Evolutionary conservation across 2,797 vertebrate genomes (phyloP).

Genomic region (Lindbergichthys nudifrons): DNA sequence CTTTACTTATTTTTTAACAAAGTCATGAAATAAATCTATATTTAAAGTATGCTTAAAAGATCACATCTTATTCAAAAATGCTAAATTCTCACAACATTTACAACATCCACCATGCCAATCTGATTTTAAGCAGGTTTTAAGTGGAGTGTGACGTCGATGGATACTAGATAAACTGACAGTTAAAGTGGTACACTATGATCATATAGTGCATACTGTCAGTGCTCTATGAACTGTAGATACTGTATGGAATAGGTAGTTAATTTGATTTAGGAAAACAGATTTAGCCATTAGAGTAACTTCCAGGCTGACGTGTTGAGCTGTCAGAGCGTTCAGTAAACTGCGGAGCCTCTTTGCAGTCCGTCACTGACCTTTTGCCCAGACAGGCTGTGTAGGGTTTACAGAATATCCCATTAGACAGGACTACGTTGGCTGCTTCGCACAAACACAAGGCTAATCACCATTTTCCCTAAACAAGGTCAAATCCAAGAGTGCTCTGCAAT

Average conservation of each 20-base stretch:
- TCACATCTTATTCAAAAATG: not conserved
- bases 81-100: not conserved
- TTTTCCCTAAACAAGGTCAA: slow-evolving; percentile 21
- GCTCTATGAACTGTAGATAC: not conserved
- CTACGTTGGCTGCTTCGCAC: slow-evolving; percentile 18
- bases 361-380: slow-evolving; percentile 55
- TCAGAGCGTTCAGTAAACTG: slow-evolving; percentile 8
- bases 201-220: not conserved
- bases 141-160: not conserved
- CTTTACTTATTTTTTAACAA: slow-evolving; percentile 1
- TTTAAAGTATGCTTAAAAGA: not conserved
- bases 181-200: not conserved
- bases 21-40: not conserved
- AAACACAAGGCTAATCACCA: slow-evolving; percentile 25
- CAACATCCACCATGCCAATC: not conserved
- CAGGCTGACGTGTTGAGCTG: slow-evolving; percentile 2
- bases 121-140: not conserved
- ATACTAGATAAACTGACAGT: not conserved
- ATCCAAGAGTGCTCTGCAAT: slow-evolving; percentile 7
- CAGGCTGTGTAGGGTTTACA: slow-evolving; percentile 47
- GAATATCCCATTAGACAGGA: slow-evolving; percentile 69
- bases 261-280: not conserved
- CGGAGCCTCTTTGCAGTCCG: not conserved
- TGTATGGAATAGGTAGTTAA: not conserved
- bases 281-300: not conserved